Evolutionary conservation across 2,797 vertebrate species (phyloP), one percentile per base, ranked within the genome.

Genomic region (Corythornis leucogaster): DNA sequence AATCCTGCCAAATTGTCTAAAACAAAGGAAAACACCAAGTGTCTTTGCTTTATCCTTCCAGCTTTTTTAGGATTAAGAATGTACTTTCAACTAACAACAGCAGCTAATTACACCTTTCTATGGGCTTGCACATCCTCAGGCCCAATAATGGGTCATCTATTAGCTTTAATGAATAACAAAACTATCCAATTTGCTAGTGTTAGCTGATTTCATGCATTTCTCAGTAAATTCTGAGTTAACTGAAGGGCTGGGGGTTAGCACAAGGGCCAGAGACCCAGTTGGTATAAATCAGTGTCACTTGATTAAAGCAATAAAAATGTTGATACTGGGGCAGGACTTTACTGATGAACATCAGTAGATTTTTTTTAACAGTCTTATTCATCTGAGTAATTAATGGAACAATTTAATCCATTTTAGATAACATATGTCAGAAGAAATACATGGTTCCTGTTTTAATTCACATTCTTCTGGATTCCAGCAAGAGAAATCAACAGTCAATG

Each of bases 121-220:
- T 63, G 67, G 90, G 62, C 73, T 71, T 67, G 66, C 42, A 68
- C 53, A 46, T 71, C 71, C 85, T 66, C 61, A 26, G 80, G 84
- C 80, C 75, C 83, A 94, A 94, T 91, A 95, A 95, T 95, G 89
- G 93, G 66, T 96, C 95, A 95, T 85, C 92, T 92, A 92, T 96
- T 95, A 94, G 90, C 76, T 96, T 92, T 93, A 96, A 96, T 94
- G 87, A 95, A 86, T 92, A 93, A 94, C 93, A 94, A 90, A 91
- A 75, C 69, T 89, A 91, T 85, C 40, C 4, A 8, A 92, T 88
- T 95, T 92, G 88, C 5, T 5, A 83, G 75, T 12, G 76, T 94
- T 95, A 94, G 88, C 91, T 90, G 81, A 94, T 93, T 90, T 96
- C 92, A 94, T 6, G 28, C 80, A 85, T 95, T 96, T 94, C 84